These are phyloP conservation scores for Acleris cristana DNA, from an alignment of 2,888 invertebrate species.

Conservation along the genomic window DNA sequence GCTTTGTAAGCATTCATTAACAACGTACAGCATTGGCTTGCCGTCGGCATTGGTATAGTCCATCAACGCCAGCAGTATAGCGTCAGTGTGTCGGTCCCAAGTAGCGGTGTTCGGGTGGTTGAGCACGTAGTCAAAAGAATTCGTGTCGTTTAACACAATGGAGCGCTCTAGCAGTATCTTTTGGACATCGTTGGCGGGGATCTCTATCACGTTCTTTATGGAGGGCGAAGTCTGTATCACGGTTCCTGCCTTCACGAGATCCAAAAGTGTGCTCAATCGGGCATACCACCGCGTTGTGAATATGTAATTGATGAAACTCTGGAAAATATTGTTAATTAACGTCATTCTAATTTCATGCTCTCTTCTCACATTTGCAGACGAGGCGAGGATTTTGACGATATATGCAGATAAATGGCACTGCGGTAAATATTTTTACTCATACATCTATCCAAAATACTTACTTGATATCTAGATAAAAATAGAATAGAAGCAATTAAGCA, in stretches of 20 bases:
- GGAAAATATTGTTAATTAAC: slow-evolving; percentile 38
- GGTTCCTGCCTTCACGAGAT: slow-evolving; percentile 45
- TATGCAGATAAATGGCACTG: background rate
- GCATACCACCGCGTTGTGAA: slow-evolving; percentile 53
- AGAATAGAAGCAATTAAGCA: slow-evolving; percentile 54
- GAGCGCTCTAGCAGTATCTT: slow-evolving; percentile 7
- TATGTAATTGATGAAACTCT: slow-evolving; percentile 59
- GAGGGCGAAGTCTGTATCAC: slow-evolving; percentile 48
- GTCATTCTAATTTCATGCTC: background rate
- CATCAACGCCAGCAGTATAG: slow-evolving; percentile 45
- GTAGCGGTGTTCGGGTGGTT: slow-evolving; percentile 42
- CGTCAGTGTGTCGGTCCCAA: slow-evolving; percentile 51
- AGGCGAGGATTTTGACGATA: background rate
- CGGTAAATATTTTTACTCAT: background rate
- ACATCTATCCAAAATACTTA: slow-evolving; percentile 40
- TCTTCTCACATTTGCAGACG: background rate
- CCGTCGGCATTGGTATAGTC: slow-evolving; percentile 45
- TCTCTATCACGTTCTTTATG: slow-evolving; percentile 45
- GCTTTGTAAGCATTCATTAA: slow-evolving; percentile 52
- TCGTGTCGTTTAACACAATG: slow-evolving; percentile 10
- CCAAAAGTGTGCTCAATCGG: slow-evolving; percentile 46
- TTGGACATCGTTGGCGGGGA: slow-evolving; percentile 43
- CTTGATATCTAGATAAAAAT: slow-evolving; percentile 56
- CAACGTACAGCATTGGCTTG: slow-evolving; percentile 47
- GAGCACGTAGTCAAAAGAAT: slow-evolving; percentile 44